Conservation (phyloP, 2,888 invertebrate genomes). For the Entomobrya multifasciata region DNA sequence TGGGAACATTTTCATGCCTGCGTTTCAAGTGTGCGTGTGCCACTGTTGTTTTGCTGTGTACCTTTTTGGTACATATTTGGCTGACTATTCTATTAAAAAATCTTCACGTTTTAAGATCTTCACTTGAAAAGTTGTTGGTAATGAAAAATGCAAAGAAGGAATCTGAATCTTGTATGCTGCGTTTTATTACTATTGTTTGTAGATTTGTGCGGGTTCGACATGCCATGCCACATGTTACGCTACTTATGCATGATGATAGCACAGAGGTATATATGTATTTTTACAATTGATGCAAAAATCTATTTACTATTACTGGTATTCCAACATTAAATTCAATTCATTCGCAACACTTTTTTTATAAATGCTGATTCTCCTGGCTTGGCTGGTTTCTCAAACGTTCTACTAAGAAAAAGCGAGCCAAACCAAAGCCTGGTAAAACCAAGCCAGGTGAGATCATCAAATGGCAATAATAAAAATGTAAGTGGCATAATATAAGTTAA, state of each 20-base stretch:
- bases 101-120: neutral
- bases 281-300: neutral
- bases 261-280: neutral
- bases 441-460: constrained; percentile 53
- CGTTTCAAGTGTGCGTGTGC: neutral
- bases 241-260: neutral
- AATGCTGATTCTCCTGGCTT: constrained; percentile 34
- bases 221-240: constrained; percentile 41
- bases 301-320: constrained; percentile 24
- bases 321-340: constrained; percentile 18
- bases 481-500: constrained; percentile 22
- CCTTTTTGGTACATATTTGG: neutral
- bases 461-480: constrained; percentile 29
- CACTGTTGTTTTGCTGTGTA: neutral
- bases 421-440: constrained; percentile 1
- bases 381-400: neutral
- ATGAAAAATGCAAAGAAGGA: constrained; percentile 44
- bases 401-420: constrained; percentile 9
- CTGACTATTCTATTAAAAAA: neutral
- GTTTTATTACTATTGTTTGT: constrained; percentile 36
- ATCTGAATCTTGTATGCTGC: constrained; percentile 3
- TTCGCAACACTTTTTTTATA: neutral
- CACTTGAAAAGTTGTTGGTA: constrained; percentile 31
- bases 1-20: constrained; percentile 8
- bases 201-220: constrained; percentile 28